These are phyloP conservation scores for Meriones psammophilus DNA, from an alignment of 2,797 vertebrate genomes.

Conservation along the genomic window DNA sequence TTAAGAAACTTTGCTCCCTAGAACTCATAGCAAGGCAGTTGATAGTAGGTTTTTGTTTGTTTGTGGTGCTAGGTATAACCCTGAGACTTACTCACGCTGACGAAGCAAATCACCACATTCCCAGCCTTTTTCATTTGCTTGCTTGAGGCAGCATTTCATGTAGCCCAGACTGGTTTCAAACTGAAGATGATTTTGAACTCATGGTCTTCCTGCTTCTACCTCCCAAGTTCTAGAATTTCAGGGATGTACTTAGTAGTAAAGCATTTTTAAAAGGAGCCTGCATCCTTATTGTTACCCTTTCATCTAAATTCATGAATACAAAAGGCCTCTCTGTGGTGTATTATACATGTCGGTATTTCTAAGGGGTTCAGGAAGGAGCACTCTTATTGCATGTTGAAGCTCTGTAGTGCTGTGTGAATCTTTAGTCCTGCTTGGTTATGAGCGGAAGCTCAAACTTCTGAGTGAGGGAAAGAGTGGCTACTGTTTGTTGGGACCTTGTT, in stretches of 20 bases:
- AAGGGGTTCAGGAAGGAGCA: neutral
- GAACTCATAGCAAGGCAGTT: constrained; percentile 39
- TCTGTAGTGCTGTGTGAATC: neutral
- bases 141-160: neutral
- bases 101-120: neutral
- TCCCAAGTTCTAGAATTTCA: neutral
- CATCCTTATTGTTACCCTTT: constrained; percentile 24
- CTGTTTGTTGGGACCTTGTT: neutral
- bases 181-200: neutral
- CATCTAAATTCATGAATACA: constrained; percentile 30
- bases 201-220: neutral
- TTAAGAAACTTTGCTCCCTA: constrained; percentile 36
- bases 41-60: neutral
- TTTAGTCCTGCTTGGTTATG: constrained; percentile 37
- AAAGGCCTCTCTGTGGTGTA: constrained; percentile 23
- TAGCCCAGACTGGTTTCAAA: neutral
- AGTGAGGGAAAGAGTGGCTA: constrained; percentile 29
- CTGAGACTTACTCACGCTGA: neutral
- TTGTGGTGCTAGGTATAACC: neutral
- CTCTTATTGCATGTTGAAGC: neutral
- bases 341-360: constrained; percentile 51
- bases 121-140: neutral
- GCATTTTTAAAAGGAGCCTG: constrained; percentile 47
- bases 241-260: neutral
- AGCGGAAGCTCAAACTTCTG: neutral